Conservation (phyloP, 2,888 invertebrate genomes). For the Idaea aversata region DNA sequence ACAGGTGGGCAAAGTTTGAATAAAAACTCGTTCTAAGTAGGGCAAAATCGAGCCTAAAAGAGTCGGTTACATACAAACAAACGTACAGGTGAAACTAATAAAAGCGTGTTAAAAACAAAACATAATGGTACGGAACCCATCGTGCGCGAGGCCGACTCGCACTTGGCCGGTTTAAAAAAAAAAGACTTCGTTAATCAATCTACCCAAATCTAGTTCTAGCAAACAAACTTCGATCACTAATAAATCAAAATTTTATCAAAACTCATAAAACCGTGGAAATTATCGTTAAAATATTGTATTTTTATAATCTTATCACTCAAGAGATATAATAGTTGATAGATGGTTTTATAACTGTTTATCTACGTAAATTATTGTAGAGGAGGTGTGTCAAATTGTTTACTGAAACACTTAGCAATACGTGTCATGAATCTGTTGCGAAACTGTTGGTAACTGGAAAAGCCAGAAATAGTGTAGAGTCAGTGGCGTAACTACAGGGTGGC, state of each 20-base stretch:
- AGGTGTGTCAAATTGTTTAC: slow-evolving; percentile 45
- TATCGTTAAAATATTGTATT: slow-evolving; percentile 8
- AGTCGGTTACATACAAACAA: no score
- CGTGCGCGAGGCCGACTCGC: no score
- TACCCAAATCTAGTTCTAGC: neutral
- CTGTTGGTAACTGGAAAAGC: no score
- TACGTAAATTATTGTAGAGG: slow-evolving; percentile 28
- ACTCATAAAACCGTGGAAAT: slow-evolving; percentile 13
- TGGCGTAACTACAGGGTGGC: no score
- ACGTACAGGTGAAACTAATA: no score
- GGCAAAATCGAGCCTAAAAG: no score
- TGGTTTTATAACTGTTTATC: slow-evolving; percentile 7
- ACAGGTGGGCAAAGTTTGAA: no score
- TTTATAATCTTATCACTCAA: slow-evolving; percentile 10
- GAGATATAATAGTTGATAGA: slow-evolving; percentile 11
- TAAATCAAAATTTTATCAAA: slow-evolving; percentile 5
- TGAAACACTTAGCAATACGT: slow-evolving; percentile 9
- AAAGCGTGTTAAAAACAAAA: no score
- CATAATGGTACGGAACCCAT: no score
- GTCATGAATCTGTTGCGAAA: neutral
- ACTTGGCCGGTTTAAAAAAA: neutral
- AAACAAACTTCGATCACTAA: neutral
- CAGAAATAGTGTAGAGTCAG: no score
- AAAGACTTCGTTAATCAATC: neutral
- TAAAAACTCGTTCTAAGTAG: no score